Evolutionary conservation across 2,797 vertebrate genomes (phyloP).

Genomic region (Salarias fasciatus): DNA sequence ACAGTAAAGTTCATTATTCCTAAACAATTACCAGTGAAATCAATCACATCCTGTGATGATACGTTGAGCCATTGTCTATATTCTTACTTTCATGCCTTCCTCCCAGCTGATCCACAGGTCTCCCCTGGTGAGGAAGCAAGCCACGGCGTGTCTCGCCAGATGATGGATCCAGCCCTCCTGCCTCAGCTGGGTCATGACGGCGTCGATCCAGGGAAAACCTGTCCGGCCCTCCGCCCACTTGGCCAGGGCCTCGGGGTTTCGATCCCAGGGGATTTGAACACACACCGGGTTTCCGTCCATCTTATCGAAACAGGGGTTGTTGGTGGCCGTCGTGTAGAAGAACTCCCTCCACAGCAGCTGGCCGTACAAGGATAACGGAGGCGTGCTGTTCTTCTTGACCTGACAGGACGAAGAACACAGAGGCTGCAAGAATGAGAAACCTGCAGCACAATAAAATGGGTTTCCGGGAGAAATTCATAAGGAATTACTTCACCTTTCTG

Average conservation of each 20-base stretch:
- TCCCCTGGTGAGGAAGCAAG: conserved; percentile 94
- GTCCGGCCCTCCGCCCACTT: conserved; percentile 96
- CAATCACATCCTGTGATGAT: neutral
- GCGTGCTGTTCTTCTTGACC: conserved; percentile 93
- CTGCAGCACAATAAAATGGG: no score
- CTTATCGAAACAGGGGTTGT: conserved; percentile 96
- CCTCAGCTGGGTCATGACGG: conserved; percentile 95
- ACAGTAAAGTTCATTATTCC: no score
- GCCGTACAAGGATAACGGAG: conserved; percentile 92
- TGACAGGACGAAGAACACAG: conserved; percentile 46
- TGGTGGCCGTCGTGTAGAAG: conserved; percentile 94
- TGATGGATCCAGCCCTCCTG: conserved; percentile 98
- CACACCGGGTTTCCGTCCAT: conserved; percentile 97
- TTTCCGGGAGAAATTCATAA: no score
- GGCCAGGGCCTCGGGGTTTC: conserved; percentile 92
- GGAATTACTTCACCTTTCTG: conserved; percentile 96
- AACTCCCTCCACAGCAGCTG: conserved; percentile 96
- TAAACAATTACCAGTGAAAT: no score
- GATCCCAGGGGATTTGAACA: conserved; percentile 96
- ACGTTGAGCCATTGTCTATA: neutral
- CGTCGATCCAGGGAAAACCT: conserved; percentile 96
- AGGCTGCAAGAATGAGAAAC: no score
- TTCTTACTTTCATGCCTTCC: conserved; percentile 93
- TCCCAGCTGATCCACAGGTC: conserved; percentile 99
- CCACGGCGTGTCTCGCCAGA: conserved; percentile 92